A percentile compares a stretch with the other conserved stretches of the same genome.
Conservation (phyloP, 2,888 invertebrate species). For the Crocallis elinguaria region DNA sequence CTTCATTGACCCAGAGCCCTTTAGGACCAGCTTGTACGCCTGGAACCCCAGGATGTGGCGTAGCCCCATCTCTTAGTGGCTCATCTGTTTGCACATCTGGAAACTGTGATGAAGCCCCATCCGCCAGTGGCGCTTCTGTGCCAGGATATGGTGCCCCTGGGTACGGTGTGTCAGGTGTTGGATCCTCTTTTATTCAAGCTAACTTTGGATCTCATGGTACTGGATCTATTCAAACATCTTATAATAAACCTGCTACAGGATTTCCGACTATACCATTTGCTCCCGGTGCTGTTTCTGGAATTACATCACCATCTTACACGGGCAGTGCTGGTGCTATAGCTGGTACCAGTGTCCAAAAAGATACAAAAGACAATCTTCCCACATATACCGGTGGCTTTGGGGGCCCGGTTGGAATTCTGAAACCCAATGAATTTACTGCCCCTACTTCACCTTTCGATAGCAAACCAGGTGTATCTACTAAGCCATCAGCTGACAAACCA, state of each 20-base stretch:
- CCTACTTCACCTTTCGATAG: slow-evolving; percentile 19
- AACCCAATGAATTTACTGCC: slow-evolving; percentile 53
- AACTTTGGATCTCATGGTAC: slow-evolving; percentile 27
- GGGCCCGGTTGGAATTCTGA: slow-evolving; percentile 56
- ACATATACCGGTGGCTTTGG: slow-evolving; percentile 59
- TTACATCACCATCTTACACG: slow-evolving; percentile 11
- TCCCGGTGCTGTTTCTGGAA: slow-evolving; percentile 9
- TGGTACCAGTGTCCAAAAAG: slow-evolving; percentile 17
- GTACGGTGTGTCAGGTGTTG: background rate
- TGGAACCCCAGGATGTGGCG: slow-evolving; percentile 10
- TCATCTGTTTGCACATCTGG: no score
- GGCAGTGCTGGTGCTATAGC: slow-evolving; percentile 17
- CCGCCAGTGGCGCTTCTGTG: slow-evolving; percentile 1
- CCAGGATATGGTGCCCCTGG: slow-evolving; percentile 8
- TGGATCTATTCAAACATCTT: slow-evolving; percentile 24
- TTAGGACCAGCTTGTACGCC: slow-evolving; percentile 12
- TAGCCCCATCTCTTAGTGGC: background rate
- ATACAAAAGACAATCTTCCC: slow-evolving; percentile 41
- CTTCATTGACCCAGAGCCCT: slow-evolving; percentile 12
- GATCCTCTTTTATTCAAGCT: slow-evolving; percentile 13
- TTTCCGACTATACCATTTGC: background rate
- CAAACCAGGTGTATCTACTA: slow-evolving; percentile 3
- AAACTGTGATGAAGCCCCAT: no score
- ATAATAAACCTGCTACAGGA: slow-evolving; percentile 27
- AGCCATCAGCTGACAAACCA: slow-evolving; percentile 4